These are phyloP conservation scores for Patella vulgata DNA, from an alignment of 1,140 invertebrate genomes.

Conservation along the genomic window DNA sequence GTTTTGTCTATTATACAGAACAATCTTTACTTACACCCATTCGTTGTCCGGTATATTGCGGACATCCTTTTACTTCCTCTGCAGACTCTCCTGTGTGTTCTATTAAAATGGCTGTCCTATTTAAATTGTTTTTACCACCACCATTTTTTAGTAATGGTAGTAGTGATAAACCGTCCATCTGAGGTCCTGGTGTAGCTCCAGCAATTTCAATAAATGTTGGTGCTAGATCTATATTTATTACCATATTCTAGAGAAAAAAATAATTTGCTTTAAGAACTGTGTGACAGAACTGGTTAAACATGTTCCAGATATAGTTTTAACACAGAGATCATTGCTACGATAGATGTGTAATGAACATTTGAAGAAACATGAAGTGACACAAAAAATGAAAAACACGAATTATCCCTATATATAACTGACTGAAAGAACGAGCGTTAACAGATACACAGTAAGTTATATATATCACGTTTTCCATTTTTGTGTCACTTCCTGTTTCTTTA, in stretches of 20 bases:
- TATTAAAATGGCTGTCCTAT: conserved; percentile 71
- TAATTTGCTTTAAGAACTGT: conserved; percentile 61
- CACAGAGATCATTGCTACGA: too few species aligned
- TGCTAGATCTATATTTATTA: conserved; percentile 82
- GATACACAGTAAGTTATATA: too few species aligned
- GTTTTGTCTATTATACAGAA: too few species aligned
- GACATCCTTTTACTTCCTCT: conserved; percentile 54
- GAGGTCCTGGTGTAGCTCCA: conserved; percentile 64
- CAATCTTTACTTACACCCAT: conserved; percentile 57
- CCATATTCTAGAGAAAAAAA: conserved; percentile 67
- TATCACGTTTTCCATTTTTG: too few species aligned
- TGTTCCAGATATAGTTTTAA: too few species aligned
- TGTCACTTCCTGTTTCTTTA: too few species aligned
- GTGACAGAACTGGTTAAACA: too few species aligned
- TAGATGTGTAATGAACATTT: too few species aligned
- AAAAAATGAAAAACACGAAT: neutral
- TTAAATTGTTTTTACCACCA: conserved; percentile 10
- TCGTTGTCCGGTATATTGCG: conserved; percentile 43
- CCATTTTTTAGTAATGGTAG: conserved; percentile 51
- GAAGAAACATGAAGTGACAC: neutral
- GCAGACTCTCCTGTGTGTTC: conserved; percentile 83
- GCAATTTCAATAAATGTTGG: conserved; percentile 81
- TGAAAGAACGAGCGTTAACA: too few species aligned
- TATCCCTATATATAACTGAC: too few species aligned
- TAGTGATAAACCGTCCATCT: conserved; percentile 77